Conservation (phyloP, 2,797 vertebrate genomes). For the Cetoscarus ocellatus region DNA sequence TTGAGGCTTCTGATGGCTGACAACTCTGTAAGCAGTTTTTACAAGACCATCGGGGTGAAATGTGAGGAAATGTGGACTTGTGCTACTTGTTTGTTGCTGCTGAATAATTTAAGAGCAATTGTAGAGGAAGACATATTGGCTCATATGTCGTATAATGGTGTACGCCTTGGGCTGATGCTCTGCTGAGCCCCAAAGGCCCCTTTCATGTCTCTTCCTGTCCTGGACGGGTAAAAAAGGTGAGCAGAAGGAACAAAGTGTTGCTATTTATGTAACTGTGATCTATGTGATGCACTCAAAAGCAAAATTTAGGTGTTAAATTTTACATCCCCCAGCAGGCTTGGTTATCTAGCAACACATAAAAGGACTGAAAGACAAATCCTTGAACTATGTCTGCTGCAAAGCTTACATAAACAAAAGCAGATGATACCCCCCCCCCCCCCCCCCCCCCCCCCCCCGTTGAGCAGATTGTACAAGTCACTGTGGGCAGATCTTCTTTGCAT, state of each 20-base stretch:
- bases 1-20: slow-evolving; percentile 72
- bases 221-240: slow-evolving; percentile 16
- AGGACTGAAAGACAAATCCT: slow-evolving; percentile 6
- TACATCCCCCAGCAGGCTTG: slow-evolving; percentile 10
- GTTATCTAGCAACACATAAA: slow-evolving; percentile 10
- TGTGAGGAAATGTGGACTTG: slow-evolving; percentile 57
- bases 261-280: slow-evolving; percentile 38
- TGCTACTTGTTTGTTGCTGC: slow-evolving; percentile 66
- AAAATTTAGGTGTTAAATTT: slow-evolving; percentile 25
- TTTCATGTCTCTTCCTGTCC: slow-evolving; percentile 32
- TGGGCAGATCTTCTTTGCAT: background rate
- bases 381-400: slow-evolving; percentile 8
- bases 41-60: slow-evolving; percentile 72
- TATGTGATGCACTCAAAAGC: slow-evolving; percentile 6
- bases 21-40: slow-evolving; percentile 71
- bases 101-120: slow-evolving; percentile 82
- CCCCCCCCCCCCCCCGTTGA: background rate
- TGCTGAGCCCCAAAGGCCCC: slow-evolving; percentile 44
- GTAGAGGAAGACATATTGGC: slow-evolving; percentile 61
- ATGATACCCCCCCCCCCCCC: background rate
- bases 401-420: background rate
- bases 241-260: slow-evolving; percentile 12
- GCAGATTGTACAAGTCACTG: background rate
- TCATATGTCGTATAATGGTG: slow-evolving; percentile 57
- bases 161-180: slow-evolving; percentile 32